Base-by-base conservation (phyloP, 2,888 invertebrate species). In the Marasmarcha lunaedactyla region DNA sequence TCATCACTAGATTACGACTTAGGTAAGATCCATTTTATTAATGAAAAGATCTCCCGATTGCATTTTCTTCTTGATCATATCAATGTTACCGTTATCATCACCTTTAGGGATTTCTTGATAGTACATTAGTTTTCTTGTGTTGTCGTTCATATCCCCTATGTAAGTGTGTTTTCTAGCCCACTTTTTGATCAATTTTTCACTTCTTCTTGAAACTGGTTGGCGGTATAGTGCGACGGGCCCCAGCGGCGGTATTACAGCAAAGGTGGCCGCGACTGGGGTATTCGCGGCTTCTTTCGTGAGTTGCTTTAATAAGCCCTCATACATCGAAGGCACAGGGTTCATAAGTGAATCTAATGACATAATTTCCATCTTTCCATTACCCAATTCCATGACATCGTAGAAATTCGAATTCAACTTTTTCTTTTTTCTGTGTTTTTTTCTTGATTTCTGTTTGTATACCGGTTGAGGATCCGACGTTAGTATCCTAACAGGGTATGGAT, bases 171-270 rank as follows among this genome's bases (percentile, higher is more conserved):
- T 51, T 7, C 47, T 46, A 0, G 71, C 57, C 33, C 76, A 46
- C 36, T 55, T 51, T 37, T 70, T 66, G 12, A 81, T 74, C 37
- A 60, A 50, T 1, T 54, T 46, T 36, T 59, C 57, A 45, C 69
- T 78, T 43, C 59, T 58, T 30, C 46, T 60, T 0, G 79, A 79
- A 33, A 81, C 53, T 1, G 70, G 70, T 45, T 78, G 81, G 15
- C 56, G 55, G 38, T 81, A 79, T 1, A 76, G 44, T 0, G 71
- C 71, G 2, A 68, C 63, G 1, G 59, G 57, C 0, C 81, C 78
- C 1, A 71, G 45, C 36, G 61, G 57, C 0, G 76, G 72, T 36
- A 69, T 44, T 0, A 59, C 42, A 15, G 52, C 58, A 4, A 77
- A 45, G 10, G 54, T 48, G 1, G 77, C 69, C 1, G 52, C 53